Conservation (phyloP, 2,113 vertebrate species). For the Sebastes fasciatus region DNA sequence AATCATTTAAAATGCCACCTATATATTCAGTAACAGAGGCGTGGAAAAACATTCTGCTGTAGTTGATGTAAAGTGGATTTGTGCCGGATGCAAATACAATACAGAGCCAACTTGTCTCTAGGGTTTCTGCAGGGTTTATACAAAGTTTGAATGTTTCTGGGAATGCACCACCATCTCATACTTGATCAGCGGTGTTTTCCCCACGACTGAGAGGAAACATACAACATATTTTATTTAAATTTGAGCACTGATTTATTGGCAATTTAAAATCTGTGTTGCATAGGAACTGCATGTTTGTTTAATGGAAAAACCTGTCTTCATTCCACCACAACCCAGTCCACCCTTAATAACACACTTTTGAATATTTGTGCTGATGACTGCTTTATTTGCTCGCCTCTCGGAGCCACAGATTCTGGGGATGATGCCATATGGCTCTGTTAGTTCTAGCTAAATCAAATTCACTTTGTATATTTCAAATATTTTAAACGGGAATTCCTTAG, state of each 20-base stretch:
- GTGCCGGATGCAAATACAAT: not conserved
- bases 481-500: conserved; percentile 9
- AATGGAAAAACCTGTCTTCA: not conserved
- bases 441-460: conserved; percentile 15
- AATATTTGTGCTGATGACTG: conserved; percentile 12
- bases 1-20: not conserved
- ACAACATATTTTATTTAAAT: not conserved
- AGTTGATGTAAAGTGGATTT: not conserved
- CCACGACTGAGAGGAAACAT: not conserved
- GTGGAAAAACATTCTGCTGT: not conserved
- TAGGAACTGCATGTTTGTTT: not conserved
- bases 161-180: not conserved
- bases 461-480: conserved; percentile 22
- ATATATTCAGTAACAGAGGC: not conserved
- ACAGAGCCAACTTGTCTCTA: not conserved
- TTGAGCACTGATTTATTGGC: not conserved
- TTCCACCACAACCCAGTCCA: not conserved
- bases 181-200: not conserved
- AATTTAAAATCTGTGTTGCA: not conserved
- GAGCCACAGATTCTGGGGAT: conserved; percentile 4
- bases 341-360: not conserved
- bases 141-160: not conserved
- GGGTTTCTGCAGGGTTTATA: not conserved
- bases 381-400: conserved; percentile 2
- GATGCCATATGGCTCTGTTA: conserved; percentile 4